phyloP scores from a whole-genome alignment of 2,888 invertebrate genomes.

The Agrypnus murinus region DNA sequence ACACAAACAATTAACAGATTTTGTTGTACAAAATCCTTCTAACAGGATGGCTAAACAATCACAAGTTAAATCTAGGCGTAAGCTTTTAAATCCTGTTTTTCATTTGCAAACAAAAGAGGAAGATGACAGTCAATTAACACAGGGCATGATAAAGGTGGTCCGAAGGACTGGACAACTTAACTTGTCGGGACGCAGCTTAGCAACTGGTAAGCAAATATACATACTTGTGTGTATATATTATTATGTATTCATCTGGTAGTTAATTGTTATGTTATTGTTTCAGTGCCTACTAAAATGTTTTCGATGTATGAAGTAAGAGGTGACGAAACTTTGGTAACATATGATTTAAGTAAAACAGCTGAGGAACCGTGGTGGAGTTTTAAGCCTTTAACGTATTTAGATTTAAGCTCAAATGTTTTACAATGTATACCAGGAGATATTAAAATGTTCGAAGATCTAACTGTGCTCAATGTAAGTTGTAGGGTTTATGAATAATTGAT shows the following conservation, averaged over 20 bases:
- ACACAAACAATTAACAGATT: slow-evolving; percentile 23
- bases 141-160: slow-evolving; percentile 84
- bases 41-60: slow-evolving; percentile 65
- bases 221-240: neutral
- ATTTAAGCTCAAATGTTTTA: slow-evolving; percentile 84
- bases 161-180: slow-evolving; percentile 87
- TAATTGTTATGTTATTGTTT: slow-evolving; percentile 28
- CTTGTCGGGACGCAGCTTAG: slow-evolving; percentile 83
- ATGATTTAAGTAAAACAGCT: slow-evolving; percentile 76
- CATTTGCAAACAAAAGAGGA: slow-evolving; percentile 83
- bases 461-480: slow-evolving; percentile 79
- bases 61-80: slow-evolving; percentile 66
- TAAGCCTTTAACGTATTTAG: slow-evolving; percentile 83
- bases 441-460: slow-evolving; percentile 79
- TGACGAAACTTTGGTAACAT: slow-evolving; percentile 75
- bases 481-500: neutral
- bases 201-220: slow-evolving; percentile 65
- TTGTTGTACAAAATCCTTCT: slow-evolving; percentile 2
- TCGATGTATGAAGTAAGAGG: slow-evolving; percentile 81
- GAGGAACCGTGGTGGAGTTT: slow-evolving; percentile 89
- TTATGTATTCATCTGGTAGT: neutral
- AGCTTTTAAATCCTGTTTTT: slow-evolving; percentile 76
- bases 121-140: slow-evolving; percentile 80
- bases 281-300: slow-evolving; percentile 85
- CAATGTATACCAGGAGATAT: slow-evolving; percentile 78